phyloP scores from a whole-genome alignment of 2,113 vertebrate genomes.

The Lutjanus erythropterus region DNA sequence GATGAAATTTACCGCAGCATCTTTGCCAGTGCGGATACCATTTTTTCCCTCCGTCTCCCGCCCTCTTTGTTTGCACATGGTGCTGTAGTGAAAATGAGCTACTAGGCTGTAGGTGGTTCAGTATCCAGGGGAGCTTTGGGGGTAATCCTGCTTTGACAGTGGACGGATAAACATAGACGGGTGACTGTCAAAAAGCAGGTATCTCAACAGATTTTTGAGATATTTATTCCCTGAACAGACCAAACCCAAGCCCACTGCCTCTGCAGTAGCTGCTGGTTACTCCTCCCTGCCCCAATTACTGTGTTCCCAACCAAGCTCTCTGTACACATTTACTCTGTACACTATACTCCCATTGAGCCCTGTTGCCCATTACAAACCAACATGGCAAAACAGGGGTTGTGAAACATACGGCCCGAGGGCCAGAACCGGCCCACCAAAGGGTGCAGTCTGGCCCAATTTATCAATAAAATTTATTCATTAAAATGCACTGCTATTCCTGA shows the following conservation, averaged over 20 bases:
- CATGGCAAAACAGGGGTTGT: no score
- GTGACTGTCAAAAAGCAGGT: constrained; percentile 64
- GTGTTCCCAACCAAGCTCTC: constrained; percentile 31
- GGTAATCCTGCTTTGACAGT: constrained; percentile 68
- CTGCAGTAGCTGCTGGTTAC: constrained; percentile 5
- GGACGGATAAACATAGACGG: constrained; percentile 65
- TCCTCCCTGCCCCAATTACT: constrained; percentile 55
- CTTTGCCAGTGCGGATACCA: constrained; percentile 51
- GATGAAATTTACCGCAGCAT: constrained; percentile 66
- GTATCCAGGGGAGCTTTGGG: constrained; percentile 58
- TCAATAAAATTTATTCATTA: no score
- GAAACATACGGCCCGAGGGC: no score
- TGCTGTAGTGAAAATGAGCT: constrained; percentile 70
- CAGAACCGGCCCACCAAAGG: no score
- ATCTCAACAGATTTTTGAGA: constrained; percentile 64
- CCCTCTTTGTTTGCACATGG: constrained; percentile 71
- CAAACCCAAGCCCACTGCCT: constrained; percentile 37
- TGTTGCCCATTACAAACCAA: constrained; percentile 17
- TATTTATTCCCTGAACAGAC: constrained; percentile 68
- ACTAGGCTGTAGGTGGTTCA: constrained; percentile 68
- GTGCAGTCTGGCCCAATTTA: no score
- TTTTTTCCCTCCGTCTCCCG: constrained; percentile 28
- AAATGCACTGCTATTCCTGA: no score
- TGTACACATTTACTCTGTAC: constrained; percentile 15
- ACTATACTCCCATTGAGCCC: constrained; percentile 7